These are phyloP conservation scores for Orycteropus afer DNA, from an alignment of 2,113 vertebrate genomes.

Conservation along the genomic window DNA sequence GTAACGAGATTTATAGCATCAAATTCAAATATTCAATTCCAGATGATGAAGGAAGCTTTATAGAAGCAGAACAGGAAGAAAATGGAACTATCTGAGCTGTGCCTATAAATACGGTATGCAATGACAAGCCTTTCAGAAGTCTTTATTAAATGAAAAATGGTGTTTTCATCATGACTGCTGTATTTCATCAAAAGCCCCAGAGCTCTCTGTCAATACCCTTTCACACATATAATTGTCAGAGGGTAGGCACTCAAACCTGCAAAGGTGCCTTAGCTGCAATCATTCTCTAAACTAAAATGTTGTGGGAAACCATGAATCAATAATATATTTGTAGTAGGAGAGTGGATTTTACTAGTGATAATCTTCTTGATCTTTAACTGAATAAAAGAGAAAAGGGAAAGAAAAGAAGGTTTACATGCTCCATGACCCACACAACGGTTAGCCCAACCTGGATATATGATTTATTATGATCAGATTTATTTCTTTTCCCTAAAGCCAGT, in stretches of 20 bases:
- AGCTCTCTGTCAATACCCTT: constrained; percentile 41
- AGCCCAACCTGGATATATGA: not conserved
- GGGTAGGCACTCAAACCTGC: not conserved
- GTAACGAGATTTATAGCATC: constrained; percentile 54
- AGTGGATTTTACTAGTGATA: constrained; percentile 7
- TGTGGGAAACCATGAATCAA: constrained; percentile 41
- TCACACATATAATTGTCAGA: constrained; percentile 57
- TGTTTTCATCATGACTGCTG: constrained; percentile 33
- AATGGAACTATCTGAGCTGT: constrained; percentile 63
- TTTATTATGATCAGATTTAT: constrained; percentile 43
- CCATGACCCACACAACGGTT: not conserved
- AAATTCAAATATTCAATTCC: constrained; percentile 59
- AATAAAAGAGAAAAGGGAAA: constrained; percentile 25
- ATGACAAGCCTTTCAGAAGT: constrained; percentile 63
- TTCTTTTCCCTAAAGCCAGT: constrained; percentile 45
- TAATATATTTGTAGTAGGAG: constrained; percentile 49
- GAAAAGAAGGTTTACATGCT: constrained; percentile 27
- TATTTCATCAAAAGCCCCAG: constrained; percentile 49
- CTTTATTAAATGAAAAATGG: constrained; percentile 77
- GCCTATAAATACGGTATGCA: constrained; percentile 67
- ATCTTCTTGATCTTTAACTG: constrained; percentile 10
- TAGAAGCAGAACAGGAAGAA: constrained; percentile 67
- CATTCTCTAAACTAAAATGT: constrained; percentile 28
- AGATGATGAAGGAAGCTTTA: constrained; percentile 73
- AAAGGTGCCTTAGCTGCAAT: constrained; percentile 37